Conservation (phyloP, 1,140 invertebrate genomes). For the Drosophila chauvacae region DNA sequence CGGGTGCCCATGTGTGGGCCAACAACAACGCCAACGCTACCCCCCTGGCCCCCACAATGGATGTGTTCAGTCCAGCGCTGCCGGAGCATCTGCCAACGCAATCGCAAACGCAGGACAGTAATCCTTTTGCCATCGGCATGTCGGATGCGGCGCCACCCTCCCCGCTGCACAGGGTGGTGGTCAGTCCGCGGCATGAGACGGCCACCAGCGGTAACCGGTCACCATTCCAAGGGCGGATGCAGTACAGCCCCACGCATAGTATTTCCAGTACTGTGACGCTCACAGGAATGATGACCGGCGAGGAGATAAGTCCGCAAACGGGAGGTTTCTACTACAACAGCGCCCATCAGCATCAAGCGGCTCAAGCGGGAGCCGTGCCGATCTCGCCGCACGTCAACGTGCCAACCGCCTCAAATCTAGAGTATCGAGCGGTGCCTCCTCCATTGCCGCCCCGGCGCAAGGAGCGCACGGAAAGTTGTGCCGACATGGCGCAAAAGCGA, state of each 20-base stretch:
- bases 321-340: conserved; percentile 69
- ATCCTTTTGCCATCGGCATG: conserved; percentile 38
- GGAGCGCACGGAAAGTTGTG: conserved; percentile 79
- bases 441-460: conserved; percentile 80
- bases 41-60: conserved; percentile 21
- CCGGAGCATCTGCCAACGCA: conserved; percentile 42
- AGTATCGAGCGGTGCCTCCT: conserved; percentile 77
- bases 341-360: conserved; percentile 49
- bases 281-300: conserved; percentile 26
- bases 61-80: conserved; percentile 63
- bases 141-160: conserved; percentile 54
- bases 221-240: conserved; percentile 77
- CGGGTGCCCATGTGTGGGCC: conserved; percentile 70
- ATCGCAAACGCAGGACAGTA: conserved; percentile 39
- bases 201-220: conserved; percentile 61
- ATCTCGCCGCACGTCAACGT: conserved; percentile 84
- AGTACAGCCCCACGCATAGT: conserved; percentile 75
- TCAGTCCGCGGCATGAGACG: conserved; percentile 72
- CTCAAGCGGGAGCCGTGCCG: conserved; percentile 62
- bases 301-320: conserved; percentile 65
- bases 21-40: conserved; percentile 47
- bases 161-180: conserved; percentile 69
- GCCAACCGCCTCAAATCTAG: conserved; percentile 65
- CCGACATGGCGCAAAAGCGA: conserved; percentile 79
- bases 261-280: conserved; percentile 69